These are phyloP conservation scores for Ptychodera flava DNA, from an alignment of 35 echinoderm and acorn worm genomes.

Conservation along the genomic window DNA sequence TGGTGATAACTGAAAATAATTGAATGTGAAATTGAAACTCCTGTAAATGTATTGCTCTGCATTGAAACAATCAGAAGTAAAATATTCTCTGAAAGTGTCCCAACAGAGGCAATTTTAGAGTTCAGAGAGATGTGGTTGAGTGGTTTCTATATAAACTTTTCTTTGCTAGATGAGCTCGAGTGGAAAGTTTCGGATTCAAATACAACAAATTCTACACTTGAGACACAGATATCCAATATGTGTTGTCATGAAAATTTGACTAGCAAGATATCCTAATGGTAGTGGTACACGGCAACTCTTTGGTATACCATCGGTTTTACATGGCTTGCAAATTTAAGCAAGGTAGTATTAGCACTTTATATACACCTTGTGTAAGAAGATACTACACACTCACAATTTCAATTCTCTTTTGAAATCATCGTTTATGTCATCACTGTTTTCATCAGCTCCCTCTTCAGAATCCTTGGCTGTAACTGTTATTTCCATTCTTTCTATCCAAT, in stretches of 20 bases:
- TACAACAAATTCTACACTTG: conserved; percentile 5
- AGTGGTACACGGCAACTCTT: no score
- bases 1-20: conserved; percentile 61
- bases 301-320: no score
- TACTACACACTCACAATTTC: conserved; percentile 71
- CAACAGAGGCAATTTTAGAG: not conserved
- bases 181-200: not conserved
- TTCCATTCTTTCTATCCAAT: conserved; percentile 83
- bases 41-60: not conserved
- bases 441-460: conserved; percentile 23
- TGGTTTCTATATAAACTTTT: not conserved
- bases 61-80: not conserved
- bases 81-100: not conserved
- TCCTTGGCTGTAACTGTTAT: conserved; percentile 12
- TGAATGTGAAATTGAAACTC: not conserved
- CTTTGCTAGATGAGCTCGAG: not conserved
- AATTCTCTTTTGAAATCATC: conserved; percentile 89
- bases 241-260: no score
- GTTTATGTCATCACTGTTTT: conserved; percentile 43
- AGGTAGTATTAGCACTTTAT: no score
- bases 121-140: not conserved
- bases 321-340: no score
- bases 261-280: no score
- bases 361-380: no score
- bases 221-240: not conserved